These are phyloP conservation scores for Peribatodes rhomboidaria DNA, from an alignment of 2,888 invertebrate genomes.

Conservation along the genomic window DNA sequence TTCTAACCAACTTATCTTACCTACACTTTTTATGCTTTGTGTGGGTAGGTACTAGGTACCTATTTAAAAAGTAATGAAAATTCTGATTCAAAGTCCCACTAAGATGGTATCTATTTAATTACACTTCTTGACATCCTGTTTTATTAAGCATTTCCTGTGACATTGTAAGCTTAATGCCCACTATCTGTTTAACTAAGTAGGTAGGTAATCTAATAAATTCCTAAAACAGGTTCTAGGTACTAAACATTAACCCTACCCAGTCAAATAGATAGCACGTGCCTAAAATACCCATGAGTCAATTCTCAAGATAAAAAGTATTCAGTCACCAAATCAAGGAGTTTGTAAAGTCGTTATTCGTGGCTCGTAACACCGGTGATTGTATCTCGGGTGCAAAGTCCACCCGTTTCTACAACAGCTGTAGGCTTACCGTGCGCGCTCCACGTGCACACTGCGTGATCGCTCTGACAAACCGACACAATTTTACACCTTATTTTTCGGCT, in stretches of 20 bases:
- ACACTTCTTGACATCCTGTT: no score
- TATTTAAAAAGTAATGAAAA: no score
- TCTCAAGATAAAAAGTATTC: conserved; percentile 45
- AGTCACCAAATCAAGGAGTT: conserved; percentile 59
- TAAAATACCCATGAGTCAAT: conserved; percentile 42
- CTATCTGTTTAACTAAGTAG: no score
- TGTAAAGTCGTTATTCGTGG: conserved; percentile 62
- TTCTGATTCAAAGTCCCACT: no score
- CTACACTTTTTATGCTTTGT: no score
- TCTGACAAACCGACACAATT: conserved; percentile 34
- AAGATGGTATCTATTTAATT: no score
- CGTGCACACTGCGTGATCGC: conserved; percentile 76
- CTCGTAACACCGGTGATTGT: conserved; percentile 76
- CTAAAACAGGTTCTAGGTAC: neutral
- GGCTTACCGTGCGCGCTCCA: conserved; percentile 64
- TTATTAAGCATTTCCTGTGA: no score
- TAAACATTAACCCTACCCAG: neutral
- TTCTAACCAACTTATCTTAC: no score
- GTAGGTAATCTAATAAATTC: neutral
- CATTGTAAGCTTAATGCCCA: no score
- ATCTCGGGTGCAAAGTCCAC: conserved; percentile 80
- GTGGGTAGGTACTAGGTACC: no score
- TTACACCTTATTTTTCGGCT: conserved; percentile 43
- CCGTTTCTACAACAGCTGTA: conserved; percentile 73
- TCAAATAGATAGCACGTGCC: conserved; percentile 18